A percentile compares a stretch with the other conserved stretches of the same genome.
Conservation (phyloP, 2,797 vertebrate genomes). For the Galaxias olidus region DNA sequence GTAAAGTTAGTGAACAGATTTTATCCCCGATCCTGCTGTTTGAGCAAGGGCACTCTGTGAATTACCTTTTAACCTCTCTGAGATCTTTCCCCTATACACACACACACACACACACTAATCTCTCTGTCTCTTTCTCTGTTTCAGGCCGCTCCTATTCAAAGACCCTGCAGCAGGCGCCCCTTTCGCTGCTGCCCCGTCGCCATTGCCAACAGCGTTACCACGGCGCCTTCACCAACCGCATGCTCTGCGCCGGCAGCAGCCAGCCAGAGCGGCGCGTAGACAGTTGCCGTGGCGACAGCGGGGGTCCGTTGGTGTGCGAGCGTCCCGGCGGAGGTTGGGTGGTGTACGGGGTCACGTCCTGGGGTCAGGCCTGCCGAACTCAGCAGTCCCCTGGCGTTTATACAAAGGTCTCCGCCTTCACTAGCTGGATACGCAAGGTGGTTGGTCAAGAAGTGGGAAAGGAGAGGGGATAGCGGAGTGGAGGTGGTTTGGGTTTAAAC, state of each 20-base stretch:
- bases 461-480: constrained; percentile 28
- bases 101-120: constrained; percentile 3
- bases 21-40: too few species aligned
- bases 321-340: constrained; percentile 85
- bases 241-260: constrained; percentile 91
- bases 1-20: too few species aligned
- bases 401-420: constrained; percentile 92
- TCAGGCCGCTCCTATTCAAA: constrained; percentile 92
- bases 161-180: constrained; percentile 91
- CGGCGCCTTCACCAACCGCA: constrained; percentile 88
- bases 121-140: constrained; percentile 30
- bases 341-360: constrained; percentile 96
- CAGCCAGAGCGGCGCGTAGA: constrained; percentile 82
- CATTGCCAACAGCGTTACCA: constrained; percentile 86
- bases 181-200: constrained; percentile 86
- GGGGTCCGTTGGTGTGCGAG: constrained; percentile 92
- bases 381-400: constrained; percentile 95
- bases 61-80: not conserved
- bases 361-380: constrained; percentile 92
- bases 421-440: constrained; percentile 90
- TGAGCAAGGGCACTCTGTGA: too few species aligned
- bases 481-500: not conserved
- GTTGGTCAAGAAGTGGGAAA: constrained; percentile 61
- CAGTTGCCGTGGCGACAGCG: constrained; percentile 97
- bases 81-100: too few species aligned